phyloP scores from a whole-genome alignment of 92 coral and sea anemone species.

The Porites cylindrica region DNA sequence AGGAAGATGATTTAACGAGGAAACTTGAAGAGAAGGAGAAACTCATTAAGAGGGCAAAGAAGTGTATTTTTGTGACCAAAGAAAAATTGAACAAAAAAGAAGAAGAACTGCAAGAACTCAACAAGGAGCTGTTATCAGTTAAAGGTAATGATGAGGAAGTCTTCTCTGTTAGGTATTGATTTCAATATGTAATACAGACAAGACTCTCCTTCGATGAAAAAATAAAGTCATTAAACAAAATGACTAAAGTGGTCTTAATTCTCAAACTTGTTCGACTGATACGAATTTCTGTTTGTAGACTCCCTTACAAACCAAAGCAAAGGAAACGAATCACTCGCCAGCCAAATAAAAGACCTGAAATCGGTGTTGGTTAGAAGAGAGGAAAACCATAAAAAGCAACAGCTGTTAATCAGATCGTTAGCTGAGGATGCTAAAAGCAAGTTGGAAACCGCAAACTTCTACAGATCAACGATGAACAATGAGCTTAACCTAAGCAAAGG shows the following conservation, averaged over 20 bases:
- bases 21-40: slow-evolving; percentile 22
- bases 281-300: not conserved
- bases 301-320: not conserved
- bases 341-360: not conserved
- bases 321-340: not conserved
- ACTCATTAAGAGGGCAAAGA: slow-evolving; percentile 9
- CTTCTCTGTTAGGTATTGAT: not conserved
- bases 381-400: not conserved
- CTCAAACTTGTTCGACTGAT: not conserved
- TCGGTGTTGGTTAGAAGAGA: not conserved
- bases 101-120: not conserved
- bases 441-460: not conserved
- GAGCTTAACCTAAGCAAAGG: slow-evolving; percentile 5
- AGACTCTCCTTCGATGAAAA: not conserved
- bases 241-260: not conserved
- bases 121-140: not conserved
- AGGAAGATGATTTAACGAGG: not conserved
- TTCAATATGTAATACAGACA: not conserved
- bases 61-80: not conserved
- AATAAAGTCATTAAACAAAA: not conserved
- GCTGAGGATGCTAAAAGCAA: not conserved
- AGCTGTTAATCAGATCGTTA: not conserved
- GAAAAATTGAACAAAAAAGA: not conserved
- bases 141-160: not conserved
- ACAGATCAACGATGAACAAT: not conserved